Percentiles rank a stretch among this genome's conserved stretches.
Conservation (phyloP, 2,888 invertebrate species). For the Phragmatobia fuliginosa region DNA sequence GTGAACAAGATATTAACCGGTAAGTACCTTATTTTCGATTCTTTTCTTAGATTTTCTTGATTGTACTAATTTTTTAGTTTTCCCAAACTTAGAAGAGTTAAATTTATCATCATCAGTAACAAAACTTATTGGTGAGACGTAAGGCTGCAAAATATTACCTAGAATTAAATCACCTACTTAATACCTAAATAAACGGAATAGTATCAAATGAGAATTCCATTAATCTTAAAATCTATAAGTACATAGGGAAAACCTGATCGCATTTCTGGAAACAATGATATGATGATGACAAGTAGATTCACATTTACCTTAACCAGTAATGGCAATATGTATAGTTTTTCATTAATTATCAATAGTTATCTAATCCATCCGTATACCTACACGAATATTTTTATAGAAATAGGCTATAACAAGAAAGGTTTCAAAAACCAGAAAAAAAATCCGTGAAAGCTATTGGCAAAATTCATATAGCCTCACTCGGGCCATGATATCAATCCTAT, state of each 20-base stretch:
- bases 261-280: neutral
- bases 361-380: no score
- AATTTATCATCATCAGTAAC: slow-evolving; percentile 61
- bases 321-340: no score
- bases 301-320: no score
- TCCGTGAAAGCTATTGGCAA: no score
- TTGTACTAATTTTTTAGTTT: slow-evolving; percentile 54
- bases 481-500: no score
- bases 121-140: slow-evolving; percentile 79
- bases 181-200: slow-evolving; percentile 28
- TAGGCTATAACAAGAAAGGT: no score
- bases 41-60: slow-evolving; percentile 53
- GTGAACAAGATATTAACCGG: no score
- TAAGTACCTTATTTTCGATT: slow-evolving; percentile 47
- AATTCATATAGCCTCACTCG: no score
- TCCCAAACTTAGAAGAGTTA: slow-evolving; percentile 46
- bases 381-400: no score
- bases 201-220: neutral
- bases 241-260: neutral
- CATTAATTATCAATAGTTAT: no score
- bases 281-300: no score
- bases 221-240: neutral
- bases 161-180: slow-evolving; percentile 69
- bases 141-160: slow-evolving; percentile 85
- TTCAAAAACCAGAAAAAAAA: no score